Evolutionary conservation across 2,797 vertebrate genomes (phyloP), one percentile per base, ranked within the genome.

Genomic region (Pseudochaenichthys georgianus): DNA sequence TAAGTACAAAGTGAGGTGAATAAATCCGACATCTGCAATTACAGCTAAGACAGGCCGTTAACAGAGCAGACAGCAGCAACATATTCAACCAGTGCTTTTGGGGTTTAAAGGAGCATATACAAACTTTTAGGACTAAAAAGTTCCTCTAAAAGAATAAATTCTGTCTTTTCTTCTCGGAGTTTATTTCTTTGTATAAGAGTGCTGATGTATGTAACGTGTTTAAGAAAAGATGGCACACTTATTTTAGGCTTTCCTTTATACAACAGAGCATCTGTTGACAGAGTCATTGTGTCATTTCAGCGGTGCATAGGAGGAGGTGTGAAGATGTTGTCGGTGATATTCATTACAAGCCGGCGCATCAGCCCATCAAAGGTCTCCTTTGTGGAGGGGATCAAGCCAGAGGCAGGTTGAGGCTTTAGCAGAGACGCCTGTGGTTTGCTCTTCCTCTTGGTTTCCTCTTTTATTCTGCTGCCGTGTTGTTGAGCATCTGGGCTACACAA

Each of bases 331-430:
- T 77, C 63, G 5, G 65, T 64, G 74, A 90, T 86, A 87, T 94
- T 89, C 77, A 87, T 94, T 88, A 89, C 87, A 85, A 89, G 80
- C 67, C 23, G 50, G 64, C 23, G 47, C 79, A 88, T 88, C 90
- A 83, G 73, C 82, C 85, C 85, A 84, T 94, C 89, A 93, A 94
- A 93, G 93, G 86, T 74, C 43, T 78, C 80, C 85, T 90, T 91
- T 91, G 89, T 92, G 78, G 46, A 84, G 46, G 67, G 83, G 84
- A 90, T 91, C 85, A 88, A 64, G 78, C 70, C 70, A 80, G 81
- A 82, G 85, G 86, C 89, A 88, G 89, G 86, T 89, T 85, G 78
- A 82, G 70, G 80, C 84, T 86, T 87, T 90, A 83, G 79, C 75
- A 42, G 57, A 81, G 74, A 83, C 64, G 65, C 77, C 84, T 87